Conservation (phyloP, 2,113 vertebrate genomes). For the Mirounga angustirostris region DNA sequence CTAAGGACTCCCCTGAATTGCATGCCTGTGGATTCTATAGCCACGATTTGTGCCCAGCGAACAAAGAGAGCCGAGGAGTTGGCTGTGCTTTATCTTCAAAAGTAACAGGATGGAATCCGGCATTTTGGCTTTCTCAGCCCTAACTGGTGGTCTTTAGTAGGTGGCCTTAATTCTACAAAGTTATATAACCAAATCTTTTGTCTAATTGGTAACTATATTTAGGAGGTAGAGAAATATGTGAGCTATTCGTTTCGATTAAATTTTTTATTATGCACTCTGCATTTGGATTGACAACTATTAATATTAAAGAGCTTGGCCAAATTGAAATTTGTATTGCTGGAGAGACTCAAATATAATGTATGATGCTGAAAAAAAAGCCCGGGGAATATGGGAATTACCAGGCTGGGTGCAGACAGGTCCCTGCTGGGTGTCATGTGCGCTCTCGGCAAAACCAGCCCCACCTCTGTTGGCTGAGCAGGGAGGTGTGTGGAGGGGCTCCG, state of each 20-base stretch:
- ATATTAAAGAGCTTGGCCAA: slow-evolving; percentile 92
- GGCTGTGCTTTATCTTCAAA: neutral
- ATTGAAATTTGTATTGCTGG: slow-evolving; percentile 90
- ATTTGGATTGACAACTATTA: slow-evolving; percentile 93
- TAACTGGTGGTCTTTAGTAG: slow-evolving; percentile 74
- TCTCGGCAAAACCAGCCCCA: slow-evolving; percentile 55
- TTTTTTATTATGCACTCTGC: slow-evolving; percentile 87
- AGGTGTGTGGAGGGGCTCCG: neutral
- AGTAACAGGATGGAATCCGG: neutral
- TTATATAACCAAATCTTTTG: slow-evolving; percentile 85
- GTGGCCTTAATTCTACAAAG: slow-evolving; percentile 76
- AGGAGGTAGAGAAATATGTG: slow-evolving; percentile 89
- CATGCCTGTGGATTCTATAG: rapidly evolving
- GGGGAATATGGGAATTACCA: slow-evolving; percentile 86
- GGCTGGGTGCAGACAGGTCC: slow-evolving; percentile 87
- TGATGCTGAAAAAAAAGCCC: slow-evolving; percentile 87
- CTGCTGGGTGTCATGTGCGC: slow-evolving; percentile 80
- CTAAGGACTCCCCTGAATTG: neutral
- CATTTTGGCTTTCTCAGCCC: neutral
- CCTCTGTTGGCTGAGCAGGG: neutral
- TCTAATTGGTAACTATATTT: slow-evolving; percentile 89
- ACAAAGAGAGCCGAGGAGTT: neutral
- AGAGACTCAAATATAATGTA: slow-evolving; percentile 90
- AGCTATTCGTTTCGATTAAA: slow-evolving; percentile 89
- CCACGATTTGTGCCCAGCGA: neutral